Evolutionary conservation across 2,113 vertebrate species (phyloP).

Genomic region (Solea senegalensis): DNA sequence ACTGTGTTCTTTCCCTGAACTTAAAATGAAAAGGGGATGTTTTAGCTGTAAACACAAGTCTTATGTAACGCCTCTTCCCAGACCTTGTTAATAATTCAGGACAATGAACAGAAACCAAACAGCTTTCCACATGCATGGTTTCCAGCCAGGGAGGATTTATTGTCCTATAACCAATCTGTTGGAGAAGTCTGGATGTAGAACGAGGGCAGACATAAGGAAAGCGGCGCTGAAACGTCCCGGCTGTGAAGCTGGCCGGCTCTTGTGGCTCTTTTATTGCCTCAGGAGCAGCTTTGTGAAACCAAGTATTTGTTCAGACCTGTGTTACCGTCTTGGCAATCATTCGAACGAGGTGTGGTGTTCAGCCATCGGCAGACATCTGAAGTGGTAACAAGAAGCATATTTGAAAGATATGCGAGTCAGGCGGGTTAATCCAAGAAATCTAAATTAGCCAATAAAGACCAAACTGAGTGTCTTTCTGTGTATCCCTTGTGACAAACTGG

Average conservation of each 20-base stretch:
- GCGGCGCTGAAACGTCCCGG: slow-evolving; percentile 23
- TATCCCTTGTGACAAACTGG: slow-evolving; percentile 15
- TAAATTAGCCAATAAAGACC: slow-evolving; percentile 15
- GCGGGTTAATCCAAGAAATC: slow-evolving; percentile 26
- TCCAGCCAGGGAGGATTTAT: slow-evolving; percentile 67
- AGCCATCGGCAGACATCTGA: slow-evolving; percentile 20
- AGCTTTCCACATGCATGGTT: slow-evolving; percentile 51
- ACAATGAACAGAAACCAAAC: slow-evolving; percentile 64
- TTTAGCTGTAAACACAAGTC: slow-evolving; percentile 66
- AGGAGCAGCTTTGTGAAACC: slow-evolving; percentile 1
- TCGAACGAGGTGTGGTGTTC: slow-evolving; percentile 29
- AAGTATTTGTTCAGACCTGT: slow-evolving; percentile 36
- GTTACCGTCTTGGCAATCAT: slow-evolving; percentile 19
- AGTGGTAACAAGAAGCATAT: slow-evolving; percentile 33
- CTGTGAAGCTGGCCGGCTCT: slow-evolving; percentile 25
- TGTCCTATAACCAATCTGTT: slow-evolving; percentile 44
- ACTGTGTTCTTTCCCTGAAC: slow-evolving; percentile 38
- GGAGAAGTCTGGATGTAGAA: slow-evolving; percentile 51
- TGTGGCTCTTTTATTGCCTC: slow-evolving; percentile 31
- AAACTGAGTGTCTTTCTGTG: background rate
- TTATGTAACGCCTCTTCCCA: slow-evolving; percentile 72
- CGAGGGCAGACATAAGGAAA: slow-evolving; percentile 32
- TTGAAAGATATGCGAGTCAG: slow-evolving; percentile 37
- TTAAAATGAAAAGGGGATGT: slow-evolving; percentile 68
- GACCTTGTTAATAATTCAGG: slow-evolving; percentile 74